A percentile compares a stretch with the other conserved stretches of the same genome.
These are phyloP conservation scores for Melospiza georgiana DNA, from an alignment of 2,113 vertebrate species.

Conservation along the genomic window DNA sequence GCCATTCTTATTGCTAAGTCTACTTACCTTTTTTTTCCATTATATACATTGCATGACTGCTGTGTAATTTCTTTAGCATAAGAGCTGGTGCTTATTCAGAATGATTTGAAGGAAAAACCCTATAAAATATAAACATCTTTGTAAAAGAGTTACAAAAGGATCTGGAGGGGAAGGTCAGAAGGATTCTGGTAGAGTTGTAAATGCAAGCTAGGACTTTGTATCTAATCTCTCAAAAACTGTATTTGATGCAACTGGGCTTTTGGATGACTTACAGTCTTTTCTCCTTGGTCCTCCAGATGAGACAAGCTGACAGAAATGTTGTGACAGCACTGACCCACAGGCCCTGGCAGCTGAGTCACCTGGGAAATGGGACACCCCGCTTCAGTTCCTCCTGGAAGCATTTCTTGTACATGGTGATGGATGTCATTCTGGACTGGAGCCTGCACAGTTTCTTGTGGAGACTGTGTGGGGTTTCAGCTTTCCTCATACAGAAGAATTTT, in stretches of 20 bases:
- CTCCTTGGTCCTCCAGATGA: conserved; percentile 81
- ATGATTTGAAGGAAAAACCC: background rate
- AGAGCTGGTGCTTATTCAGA: background rate
- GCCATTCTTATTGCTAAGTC: background rate
- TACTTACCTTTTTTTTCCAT: background rate
- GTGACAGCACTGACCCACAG: conserved; percentile 91
- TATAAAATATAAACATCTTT: background rate
- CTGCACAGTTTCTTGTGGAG: conserved; percentile 90
- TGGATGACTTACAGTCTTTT: background rate
- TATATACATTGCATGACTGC: background rate
- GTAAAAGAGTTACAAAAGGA: background rate
- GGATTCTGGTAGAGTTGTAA: background rate
- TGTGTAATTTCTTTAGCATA: background rate
- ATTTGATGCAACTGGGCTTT: background rate
- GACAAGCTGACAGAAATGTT: conserved; percentile 87
- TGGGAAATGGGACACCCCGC: conserved; percentile 82
- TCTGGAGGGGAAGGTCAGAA: background rate
- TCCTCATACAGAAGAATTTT: conserved; percentile 91
- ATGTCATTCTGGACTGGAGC: conserved; percentile 88
- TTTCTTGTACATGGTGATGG: conserved; percentile 76
- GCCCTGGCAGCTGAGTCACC: conserved; percentile 88
- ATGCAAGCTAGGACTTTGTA: background rate
- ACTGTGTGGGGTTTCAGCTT: conserved; percentile 90
- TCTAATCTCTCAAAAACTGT: background rate
- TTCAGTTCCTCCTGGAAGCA: conserved; percentile 81